Evolutionary conservation across 2,888 invertebrate genomes (phyloP).

Genomic region (Encarsia formosa): DNA sequence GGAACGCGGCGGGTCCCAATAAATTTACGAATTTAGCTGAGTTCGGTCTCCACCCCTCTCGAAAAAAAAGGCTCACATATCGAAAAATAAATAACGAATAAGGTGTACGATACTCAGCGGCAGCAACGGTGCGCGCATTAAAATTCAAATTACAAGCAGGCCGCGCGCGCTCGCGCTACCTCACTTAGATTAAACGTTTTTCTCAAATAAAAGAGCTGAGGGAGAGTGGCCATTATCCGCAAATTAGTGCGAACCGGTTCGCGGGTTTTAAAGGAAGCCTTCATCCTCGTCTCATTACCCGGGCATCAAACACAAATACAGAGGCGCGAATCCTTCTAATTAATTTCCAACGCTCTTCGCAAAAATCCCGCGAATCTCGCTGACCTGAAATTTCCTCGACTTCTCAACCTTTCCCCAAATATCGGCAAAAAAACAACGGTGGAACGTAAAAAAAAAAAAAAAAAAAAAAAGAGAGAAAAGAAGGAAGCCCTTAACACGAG

Average conservation of each 20-base stretch:
- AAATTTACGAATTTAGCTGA: too few species aligned
- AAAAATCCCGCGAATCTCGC: not conserved
- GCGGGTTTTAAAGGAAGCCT: too few species aligned
- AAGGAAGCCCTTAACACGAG: not conserved
- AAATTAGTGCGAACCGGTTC: slow-evolving; percentile 30
- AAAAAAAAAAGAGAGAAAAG: not conserved
- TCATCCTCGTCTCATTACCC: slow-evolving; percentile 20
- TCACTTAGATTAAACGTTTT: slow-evolving; percentile 28
- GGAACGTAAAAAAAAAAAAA: not conserved
- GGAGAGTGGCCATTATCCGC: slow-evolving; percentile 26
- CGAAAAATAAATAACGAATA: not conserved
- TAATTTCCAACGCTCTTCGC: slow-evolving; percentile 26
- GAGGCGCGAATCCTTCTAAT: slow-evolving; percentile 24
- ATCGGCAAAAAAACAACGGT: not conserved
- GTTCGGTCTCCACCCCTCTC: too few species aligned
- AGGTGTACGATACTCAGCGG: not conserved
- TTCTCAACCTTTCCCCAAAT: too few species aligned
- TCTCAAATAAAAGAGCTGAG: slow-evolving; percentile 22
- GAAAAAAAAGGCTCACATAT: too few species aligned
- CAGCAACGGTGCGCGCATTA: slow-evolving; percentile 9
- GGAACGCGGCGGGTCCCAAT: too few species aligned
- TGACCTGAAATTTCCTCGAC: too few species aligned
- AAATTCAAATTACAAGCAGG: slow-evolving; percentile 18
- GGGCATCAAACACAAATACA: slow-evolving; percentile 27
- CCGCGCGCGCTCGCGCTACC: slow-evolving; percentile 1